These are phyloP conservation scores for Eueremaeus valkanovi DNA, from an alignment of 2,888 invertebrate genomes.

Conservation along the genomic window DNA sequence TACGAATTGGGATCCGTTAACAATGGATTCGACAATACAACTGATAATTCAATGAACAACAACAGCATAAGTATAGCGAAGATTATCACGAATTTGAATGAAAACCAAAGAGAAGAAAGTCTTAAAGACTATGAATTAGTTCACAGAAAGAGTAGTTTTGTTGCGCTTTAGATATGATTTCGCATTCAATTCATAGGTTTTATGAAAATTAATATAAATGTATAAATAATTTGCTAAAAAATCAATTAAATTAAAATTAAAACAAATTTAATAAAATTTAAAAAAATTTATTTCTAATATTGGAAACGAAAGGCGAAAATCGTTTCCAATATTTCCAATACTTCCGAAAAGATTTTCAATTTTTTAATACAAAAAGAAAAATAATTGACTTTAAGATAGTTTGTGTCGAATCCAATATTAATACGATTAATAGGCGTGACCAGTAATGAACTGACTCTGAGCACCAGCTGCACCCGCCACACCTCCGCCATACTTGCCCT, in stretches of 20 bases:
- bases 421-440: conserved; percentile 84
- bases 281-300: too few species aligned
- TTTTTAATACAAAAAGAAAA: too few species aligned
- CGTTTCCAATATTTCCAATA: too few species aligned
- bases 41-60: not conserved
- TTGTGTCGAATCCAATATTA: too few species aligned
- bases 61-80: not conserved
- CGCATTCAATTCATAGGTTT: too few species aligned
- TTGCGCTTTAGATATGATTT: not conserved
- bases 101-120: not conserved
- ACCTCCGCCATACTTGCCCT: conserved; percentile 89
- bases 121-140: not conserved
- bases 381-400: too few species aligned
- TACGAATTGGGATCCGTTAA: not conserved
- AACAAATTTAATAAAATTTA: too few species aligned
- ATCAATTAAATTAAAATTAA: too few species aligned
- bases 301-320: too few species aligned
- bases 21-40: not conserved
- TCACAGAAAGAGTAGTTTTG: not conserved
- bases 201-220: too few species aligned
- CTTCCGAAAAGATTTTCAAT: too few species aligned
- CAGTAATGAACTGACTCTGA: conserved; percentile 84
- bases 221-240: too few species aligned
- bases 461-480: conserved; percentile 79
- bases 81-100: not conserved